Evolutionary conservation across 2,888 invertebrate genomes (phyloP).

Genomic region (Tachina fera): DNA sequence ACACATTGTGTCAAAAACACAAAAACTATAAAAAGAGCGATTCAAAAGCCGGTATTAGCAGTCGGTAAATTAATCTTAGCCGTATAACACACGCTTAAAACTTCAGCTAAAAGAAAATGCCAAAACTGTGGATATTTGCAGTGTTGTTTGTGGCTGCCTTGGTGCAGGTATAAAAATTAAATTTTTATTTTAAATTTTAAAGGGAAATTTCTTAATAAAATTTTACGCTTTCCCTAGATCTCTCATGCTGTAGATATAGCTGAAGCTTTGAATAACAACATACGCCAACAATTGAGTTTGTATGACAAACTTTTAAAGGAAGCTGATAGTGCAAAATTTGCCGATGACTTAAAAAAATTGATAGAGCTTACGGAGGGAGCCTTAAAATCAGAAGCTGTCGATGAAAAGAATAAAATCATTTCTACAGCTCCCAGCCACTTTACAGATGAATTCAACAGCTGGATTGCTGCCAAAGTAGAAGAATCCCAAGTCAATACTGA

Average conservation of each 20-base stretch:
- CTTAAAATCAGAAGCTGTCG: slow-evolving; percentile 73
- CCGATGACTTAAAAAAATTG: slow-evolving; percentile 75
- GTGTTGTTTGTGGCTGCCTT: slow-evolving; percentile 73
- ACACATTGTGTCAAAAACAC: slow-evolving; percentile 56
- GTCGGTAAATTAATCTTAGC: slow-evolving; percentile 49
- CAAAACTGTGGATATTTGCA: slow-evolving; percentile 74
- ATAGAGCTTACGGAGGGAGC: slow-evolving; percentile 76
- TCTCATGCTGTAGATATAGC: slow-evolving; percentile 71
- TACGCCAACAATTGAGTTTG: slow-evolving; percentile 75
- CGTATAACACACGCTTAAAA: slow-evolving; percentile 37
- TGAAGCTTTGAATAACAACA: slow-evolving; percentile 74
- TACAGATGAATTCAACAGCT: slow-evolving; percentile 75
- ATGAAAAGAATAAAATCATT: slow-evolving; percentile 74
- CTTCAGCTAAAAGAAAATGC: slow-evolving; percentile 69
- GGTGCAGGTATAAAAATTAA: slow-evolving; percentile 72
- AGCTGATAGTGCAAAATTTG: slow-evolving; percentile 73
- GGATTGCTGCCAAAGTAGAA: slow-evolving; percentile 73
- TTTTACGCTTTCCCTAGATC: slow-evolving; percentile 31
- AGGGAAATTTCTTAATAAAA: neutral
- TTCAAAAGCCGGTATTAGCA: slow-evolving; percentile 61
- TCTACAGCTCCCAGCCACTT: slow-evolving; percentile 73
- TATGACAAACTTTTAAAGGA: slow-evolving; percentile 73
- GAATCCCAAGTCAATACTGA: slow-evolving; percentile 74
- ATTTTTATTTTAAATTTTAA: neutral
- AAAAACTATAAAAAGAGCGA: slow-evolving; percentile 63